phyloP scores from a whole-genome alignment of 1,140 invertebrate species.

The Zeugodacus cucurbitae region DNA sequence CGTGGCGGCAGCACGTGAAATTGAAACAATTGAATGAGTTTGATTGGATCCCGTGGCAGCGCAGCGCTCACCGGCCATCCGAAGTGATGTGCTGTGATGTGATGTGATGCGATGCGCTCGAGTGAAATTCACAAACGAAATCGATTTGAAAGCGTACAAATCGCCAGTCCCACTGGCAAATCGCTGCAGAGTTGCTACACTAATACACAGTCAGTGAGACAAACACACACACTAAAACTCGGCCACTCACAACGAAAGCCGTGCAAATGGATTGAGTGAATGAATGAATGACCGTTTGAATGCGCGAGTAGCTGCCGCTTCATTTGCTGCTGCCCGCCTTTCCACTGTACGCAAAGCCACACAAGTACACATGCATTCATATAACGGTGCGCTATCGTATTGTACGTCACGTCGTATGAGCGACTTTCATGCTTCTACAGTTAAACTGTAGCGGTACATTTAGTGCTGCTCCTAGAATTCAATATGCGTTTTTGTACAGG shows the following conservation, averaged over 20 bases:
- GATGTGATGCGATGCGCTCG: constrained; percentile 21
- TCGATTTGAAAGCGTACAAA: constrained; percentile 2
- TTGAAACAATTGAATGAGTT: constrained; percentile 45
- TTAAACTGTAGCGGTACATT: background rate
- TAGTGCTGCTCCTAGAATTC: background rate
- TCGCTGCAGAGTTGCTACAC: background rate
- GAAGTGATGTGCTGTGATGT: background rate
- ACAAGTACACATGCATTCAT: background rate
- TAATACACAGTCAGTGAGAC: background rate
- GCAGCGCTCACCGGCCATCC: background rate
- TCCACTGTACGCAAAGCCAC: background rate
- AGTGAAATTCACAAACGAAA: constrained; percentile 44
- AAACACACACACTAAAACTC: background rate
- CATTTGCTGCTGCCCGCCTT: background rate
- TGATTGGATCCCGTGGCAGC: constrained; percentile 44
- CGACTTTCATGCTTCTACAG: background rate
- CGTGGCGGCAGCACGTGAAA: constrained; percentile 31
- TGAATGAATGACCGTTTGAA: background rate
- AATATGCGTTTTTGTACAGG: background rate
- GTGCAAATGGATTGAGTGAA: background rate
- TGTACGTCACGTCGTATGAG: constrained; percentile 11
- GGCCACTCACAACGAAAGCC: background rate
- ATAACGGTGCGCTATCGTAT: background rate
- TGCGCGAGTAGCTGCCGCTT: background rate
- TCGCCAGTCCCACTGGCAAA: background rate